phyloP scores from a whole-genome alignment of 2,113 vertebrate species.

The Anhinga anhinga region DNA sequence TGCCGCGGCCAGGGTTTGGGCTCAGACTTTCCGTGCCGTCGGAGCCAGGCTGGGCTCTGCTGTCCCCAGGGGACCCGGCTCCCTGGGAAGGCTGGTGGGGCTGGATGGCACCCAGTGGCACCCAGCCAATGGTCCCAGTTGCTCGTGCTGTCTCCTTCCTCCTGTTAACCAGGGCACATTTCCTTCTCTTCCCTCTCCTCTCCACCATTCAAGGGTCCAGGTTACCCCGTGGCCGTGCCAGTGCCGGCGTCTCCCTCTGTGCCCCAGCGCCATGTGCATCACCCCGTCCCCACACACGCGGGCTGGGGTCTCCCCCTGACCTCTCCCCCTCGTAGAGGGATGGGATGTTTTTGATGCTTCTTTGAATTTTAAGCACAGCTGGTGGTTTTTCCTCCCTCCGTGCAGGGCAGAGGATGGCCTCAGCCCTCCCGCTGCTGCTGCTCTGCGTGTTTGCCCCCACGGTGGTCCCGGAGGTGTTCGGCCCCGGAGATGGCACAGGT shows the following conservation, averaged over 20 bases:
- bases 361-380: not conserved
- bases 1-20: rapidly evolving
- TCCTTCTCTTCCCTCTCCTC: not conserved
- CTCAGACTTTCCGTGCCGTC: not conserved
- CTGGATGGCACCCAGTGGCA: not conserved
- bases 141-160: not conserved
- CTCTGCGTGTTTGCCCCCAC: not conserved
- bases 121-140: not conserved
- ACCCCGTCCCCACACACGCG: rapidly evolving
- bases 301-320: not conserved
- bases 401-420: slow-evolving; percentile 50
- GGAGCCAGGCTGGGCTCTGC: not conserved
- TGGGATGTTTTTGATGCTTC: rapidly evolving
- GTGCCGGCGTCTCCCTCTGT: not conserved
- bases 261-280: rapidly evolving
- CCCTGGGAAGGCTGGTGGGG: not conserved
- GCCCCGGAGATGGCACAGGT: slow-evolving; percentile 22
- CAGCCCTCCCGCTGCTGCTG: not conserved
- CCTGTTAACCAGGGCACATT: no score
- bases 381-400: not conserved
- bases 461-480: not conserved
- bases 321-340: rapidly evolving
- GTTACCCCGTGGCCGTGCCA: rapidly evolving
- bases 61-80: not conserved
- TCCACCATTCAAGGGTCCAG: not conserved